Conservation (phyloP, 1,140 invertebrate genomes). For the Pseudomyrmex flavicornis region DNA sequence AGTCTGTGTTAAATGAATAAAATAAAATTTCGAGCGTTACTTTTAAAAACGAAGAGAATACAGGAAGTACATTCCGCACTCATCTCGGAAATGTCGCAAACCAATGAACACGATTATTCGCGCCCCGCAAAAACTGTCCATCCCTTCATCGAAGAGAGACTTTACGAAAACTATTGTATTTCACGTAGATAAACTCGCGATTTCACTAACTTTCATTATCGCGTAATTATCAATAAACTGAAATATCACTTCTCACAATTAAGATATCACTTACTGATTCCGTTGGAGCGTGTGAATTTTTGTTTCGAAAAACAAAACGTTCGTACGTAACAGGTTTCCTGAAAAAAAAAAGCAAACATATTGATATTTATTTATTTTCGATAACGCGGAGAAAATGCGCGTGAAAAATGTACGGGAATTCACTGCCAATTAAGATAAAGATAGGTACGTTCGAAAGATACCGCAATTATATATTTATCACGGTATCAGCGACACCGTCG, state of each 20-base stretch:
- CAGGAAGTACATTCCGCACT: slow-evolving; percentile 12
- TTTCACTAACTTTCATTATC: background rate
- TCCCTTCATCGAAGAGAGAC: background rate
- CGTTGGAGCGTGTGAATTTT: no score
- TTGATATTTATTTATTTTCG: no score
- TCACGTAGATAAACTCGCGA: background rate
- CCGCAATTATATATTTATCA: background rate
- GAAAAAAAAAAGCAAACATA: no score
- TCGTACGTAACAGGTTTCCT: no score
- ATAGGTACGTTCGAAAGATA: background rate
- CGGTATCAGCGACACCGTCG: background rate
- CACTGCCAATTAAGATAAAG: slow-evolving; percentile 1
- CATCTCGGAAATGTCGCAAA: no score
- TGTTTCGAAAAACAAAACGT: no score
- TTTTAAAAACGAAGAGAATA: background rate
- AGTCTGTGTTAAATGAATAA: background rate
- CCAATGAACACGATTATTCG: background rate
- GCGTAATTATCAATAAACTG: background rate
- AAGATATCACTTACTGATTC: no score
- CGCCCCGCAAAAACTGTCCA: background rate
- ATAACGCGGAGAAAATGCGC: background rate
- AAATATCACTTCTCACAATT: background rate
- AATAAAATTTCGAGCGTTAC: background rate
- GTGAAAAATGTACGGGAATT: slow-evolving; percentile 23
- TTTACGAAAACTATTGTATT: background rate